Conservation (phyloP, 2,888 invertebrate genomes). For the Dryococelus australis region DNA sequence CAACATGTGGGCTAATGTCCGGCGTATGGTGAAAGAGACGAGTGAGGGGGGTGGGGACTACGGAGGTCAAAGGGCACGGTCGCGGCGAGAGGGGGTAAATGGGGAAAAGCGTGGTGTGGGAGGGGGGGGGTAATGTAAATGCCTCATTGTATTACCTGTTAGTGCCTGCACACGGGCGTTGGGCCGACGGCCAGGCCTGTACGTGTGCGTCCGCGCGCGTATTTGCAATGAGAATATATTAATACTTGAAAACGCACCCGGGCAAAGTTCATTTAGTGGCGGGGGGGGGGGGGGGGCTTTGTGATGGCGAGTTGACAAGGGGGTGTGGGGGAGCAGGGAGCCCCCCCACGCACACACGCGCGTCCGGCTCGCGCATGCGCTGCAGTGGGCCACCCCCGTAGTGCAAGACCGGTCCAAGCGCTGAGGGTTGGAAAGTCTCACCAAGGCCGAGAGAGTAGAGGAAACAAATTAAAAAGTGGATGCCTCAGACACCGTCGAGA, state of each 20-base stretch:
- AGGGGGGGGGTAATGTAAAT: constrained; percentile 23
- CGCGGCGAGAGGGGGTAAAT: background rate
- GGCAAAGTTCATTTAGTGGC: constrained; percentile 13
- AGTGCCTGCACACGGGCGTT: constrained; percentile 6
- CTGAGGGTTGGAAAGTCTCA: background rate
- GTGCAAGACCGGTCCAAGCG: background rate
- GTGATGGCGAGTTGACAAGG: background rate
- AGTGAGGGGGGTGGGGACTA: background rate
- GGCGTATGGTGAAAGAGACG: background rate
- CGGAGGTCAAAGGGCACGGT: background rate
- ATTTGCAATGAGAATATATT: constrained; percentile 31
- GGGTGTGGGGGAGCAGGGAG: background rate
- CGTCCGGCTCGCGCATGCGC: background rate
- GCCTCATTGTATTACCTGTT: constrained; percentile 31
- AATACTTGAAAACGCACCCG: constrained; percentile 26
- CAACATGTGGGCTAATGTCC: background rate
- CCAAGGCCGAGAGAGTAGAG: too few species aligned
- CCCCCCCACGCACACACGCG: background rate
- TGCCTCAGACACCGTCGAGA: too few species aligned
- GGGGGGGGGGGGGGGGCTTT: background rate
- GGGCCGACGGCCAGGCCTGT: background rate
- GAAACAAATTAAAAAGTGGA: too few species aligned
- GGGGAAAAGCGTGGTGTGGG: background rate
- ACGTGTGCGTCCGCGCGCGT: constrained; percentile 2
- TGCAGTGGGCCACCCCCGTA: background rate